These are phyloP conservation scores for Mechanitis messenoides DNA, from an alignment of 2,888 invertebrate species.

Conservation along the genomic window DNA sequence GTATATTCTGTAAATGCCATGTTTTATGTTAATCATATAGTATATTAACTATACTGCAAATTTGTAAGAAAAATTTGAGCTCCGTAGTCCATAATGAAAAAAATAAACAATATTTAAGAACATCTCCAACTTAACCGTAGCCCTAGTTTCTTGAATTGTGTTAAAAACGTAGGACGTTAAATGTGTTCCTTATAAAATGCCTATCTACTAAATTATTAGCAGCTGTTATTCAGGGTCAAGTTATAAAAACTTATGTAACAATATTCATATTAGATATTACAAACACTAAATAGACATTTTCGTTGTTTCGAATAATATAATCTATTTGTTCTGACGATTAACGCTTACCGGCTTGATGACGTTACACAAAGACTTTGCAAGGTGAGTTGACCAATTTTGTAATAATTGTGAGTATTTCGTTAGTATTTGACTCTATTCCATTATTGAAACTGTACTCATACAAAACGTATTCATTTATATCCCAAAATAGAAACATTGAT, in stretches of 20 bases:
- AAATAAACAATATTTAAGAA: no score
- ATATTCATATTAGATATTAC: conserved; percentile 23
- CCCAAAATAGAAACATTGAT: conserved; percentile 12
- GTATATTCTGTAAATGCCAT: no score
- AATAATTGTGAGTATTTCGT: conserved; percentile 31
- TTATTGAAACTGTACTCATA: conserved; percentile 4
- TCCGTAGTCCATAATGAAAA: no score
- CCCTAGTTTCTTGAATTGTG: no score
- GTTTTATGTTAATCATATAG: no score
- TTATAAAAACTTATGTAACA: conserved; percentile 29
- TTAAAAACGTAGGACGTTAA: not conserved
- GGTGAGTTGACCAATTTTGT: conserved; percentile 51
- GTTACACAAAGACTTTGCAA: conserved; percentile 51
- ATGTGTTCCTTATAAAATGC: conserved; percentile 13
- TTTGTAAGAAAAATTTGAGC: no score
- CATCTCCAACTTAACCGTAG: no score
- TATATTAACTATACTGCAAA: no score
- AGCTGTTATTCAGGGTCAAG: conserved; percentile 29
- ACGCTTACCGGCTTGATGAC: conserved; percentile 49
- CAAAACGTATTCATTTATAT: conserved; percentile 13
- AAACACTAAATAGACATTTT: conserved; percentile 2
- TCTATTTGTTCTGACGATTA: conserved; percentile 57
- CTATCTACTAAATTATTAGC: conserved; percentile 22
- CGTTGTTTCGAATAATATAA: conserved; percentile 30
- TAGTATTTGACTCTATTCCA: conserved; percentile 11